Evolutionary conservation across 2,113 vertebrate genomes (phyloP), one percentile per base, ranked within the genome.

Genomic region (Myotis davidii): DNA sequence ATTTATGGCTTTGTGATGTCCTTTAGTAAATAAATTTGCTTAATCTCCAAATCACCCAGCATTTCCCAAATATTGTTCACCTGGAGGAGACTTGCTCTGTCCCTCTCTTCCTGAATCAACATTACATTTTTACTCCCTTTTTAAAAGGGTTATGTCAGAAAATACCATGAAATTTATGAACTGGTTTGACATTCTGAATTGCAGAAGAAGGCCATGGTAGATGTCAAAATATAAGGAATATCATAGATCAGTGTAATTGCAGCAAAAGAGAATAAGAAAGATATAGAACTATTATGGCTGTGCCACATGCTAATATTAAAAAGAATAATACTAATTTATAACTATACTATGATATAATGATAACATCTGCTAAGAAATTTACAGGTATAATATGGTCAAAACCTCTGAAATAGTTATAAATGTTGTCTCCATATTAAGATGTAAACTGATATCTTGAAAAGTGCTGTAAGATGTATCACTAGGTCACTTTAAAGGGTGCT

Each of bases 41-140:
- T 84, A 65, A 52, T 2, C 14, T 54, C 59, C 27, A 61, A 56
- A 87, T 79, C 32, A 85, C 65, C 9, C n/a, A 39, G 8, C 9
- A 59, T 54, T 83, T 69, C 42, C 14, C 6, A 86, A 64, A 85
- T 88, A 92, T 88, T 85, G 21, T 93, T 92, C 79, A 69, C 59
- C 9, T 90, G 70, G 61, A 69, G 48, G 54, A 85, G 11, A 64
- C 20, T 92, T 96, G 9, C 2, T 45, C 23, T 86, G 5, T 45
- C 1, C 18, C 6, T 52, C 17, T 11, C 74, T 34, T 8, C 14
- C 42, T 59, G 50, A 39, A 32, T 87, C 20, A 56, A 37, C 21
- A 17, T 94, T 74, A 37, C 5, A 74, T 81, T 90, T 92, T 85
- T 70, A 56, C 67, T 90, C 42, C 87, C 21, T 90, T 70, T 83